These are phyloP conservation scores for Cephus cinctus DNA, from an alignment of 1,140 invertebrate species.

Conservation along the genomic window DNA sequence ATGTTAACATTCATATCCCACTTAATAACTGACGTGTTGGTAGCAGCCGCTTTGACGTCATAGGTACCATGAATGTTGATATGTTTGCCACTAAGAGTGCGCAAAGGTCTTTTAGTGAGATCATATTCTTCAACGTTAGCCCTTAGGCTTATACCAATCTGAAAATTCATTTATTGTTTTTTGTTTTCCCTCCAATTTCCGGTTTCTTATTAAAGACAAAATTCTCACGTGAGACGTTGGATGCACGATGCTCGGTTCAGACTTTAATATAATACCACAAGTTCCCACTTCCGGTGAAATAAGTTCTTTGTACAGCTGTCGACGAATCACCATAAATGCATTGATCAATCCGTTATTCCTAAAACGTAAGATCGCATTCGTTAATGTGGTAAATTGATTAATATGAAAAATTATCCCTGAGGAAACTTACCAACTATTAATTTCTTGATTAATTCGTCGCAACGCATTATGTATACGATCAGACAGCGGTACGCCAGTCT, in stretches of 20 bases:
- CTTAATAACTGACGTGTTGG: slow-evolving; percentile 24
- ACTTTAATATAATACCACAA: slow-evolving; percentile 27
- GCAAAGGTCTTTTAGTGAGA: slow-evolving; percentile 1
- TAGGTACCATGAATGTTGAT: slow-evolving; percentile 28
- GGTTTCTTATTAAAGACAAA: no score
- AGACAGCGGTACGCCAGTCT: slow-evolving; percentile 26
- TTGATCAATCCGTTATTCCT: slow-evolving; percentile 15
- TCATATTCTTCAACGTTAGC: slow-evolving; percentile 21
- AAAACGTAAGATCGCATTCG: not conserved
- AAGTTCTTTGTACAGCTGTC: slow-evolving; percentile 20
- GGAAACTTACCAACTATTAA: slow-evolving; percentile 6
- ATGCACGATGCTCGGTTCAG: slow-evolving; percentile 28
- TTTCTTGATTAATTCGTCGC: no score
- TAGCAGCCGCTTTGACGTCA: slow-evolving; percentile 24
- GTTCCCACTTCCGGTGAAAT: slow-evolving; percentile 25
- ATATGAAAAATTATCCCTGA: not conserved
- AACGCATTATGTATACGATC: no score
- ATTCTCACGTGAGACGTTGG: slow-evolving; percentile 26
- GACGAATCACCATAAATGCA: slow-evolving; percentile 17
- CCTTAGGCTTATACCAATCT: slow-evolving; percentile 31
- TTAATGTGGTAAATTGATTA: not conserved
- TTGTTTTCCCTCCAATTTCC: no score
- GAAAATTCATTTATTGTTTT: not conserved
- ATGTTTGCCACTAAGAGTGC: slow-evolving; percentile 14
- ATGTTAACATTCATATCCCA: slow-evolving; percentile 42